Evolutionary conservation across 2,888 invertebrate genomes (phyloP).

Genomic region (Pyrochroa serraticornis): DNA sequence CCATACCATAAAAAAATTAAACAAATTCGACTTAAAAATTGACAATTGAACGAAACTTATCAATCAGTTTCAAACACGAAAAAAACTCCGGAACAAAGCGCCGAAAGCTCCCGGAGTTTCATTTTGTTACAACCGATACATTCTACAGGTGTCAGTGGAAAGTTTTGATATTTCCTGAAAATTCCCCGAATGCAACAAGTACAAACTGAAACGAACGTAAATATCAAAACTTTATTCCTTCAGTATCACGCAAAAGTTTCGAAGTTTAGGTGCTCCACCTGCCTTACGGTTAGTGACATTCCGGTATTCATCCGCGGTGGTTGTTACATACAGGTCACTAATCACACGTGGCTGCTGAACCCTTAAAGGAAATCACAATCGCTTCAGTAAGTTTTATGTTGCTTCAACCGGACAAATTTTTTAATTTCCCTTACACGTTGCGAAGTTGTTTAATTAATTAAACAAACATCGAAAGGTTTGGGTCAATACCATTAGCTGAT

Average conservation of each 20-base stretch:
- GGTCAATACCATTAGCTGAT: no score
- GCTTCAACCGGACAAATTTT: no score
- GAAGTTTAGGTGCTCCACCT: slow-evolving; percentile 30
- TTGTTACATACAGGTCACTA: slow-evolving; percentile 1
- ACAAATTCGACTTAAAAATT: no score
- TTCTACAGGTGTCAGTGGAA: slow-evolving; percentile 27
- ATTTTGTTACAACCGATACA: slow-evolving; percentile 7
- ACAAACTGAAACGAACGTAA: neutral
- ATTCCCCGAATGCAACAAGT: slow-evolving; percentile 22
- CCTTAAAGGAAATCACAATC: neutral
- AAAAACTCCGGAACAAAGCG: neutral
- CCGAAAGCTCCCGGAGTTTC: neutral
- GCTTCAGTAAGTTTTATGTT: slow-evolving; percentile 5
- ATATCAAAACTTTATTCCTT: slow-evolving; percentile 20
- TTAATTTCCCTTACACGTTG: no score
- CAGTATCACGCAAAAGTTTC: slow-evolving; percentile 34
- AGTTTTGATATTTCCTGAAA: slow-evolving; percentile 16
- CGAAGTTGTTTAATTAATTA: no score
- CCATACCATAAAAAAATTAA: no score
- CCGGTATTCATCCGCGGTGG: slow-evolving; percentile 33
- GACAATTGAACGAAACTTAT: neutral
- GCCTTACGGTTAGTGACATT: slow-evolving; percentile 33
- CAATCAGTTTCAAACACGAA: neutral
- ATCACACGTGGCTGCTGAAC: neutral
- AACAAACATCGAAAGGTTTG: no score